Conservation (phyloP, 2,113 vertebrate genomes). For the Forbesichthys papilliferus region DNA sequence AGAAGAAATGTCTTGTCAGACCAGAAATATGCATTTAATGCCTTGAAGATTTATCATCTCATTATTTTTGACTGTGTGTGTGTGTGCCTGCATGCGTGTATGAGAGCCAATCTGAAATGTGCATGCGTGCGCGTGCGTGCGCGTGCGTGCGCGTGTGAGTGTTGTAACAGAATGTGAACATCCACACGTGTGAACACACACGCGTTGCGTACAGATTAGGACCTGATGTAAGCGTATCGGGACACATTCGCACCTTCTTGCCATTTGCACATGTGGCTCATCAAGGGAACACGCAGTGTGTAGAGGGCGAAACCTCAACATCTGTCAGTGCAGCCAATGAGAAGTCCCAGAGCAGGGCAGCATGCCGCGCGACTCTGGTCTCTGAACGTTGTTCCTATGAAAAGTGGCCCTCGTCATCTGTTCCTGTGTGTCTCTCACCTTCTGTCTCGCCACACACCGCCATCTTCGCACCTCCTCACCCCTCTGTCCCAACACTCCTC, state of each 20-base stretch:
- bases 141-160: conserved; percentile 27
- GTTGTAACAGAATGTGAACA: too few relatives aligned
- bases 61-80: conserved; percentile 2
- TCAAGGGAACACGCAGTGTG: conserved; percentile 39
- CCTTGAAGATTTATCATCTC: too few relatives aligned
- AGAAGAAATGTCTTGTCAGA: too few relatives aligned
- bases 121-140: not conserved
- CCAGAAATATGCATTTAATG: too few relatives aligned
- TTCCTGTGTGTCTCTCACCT: conserved; percentile 59
- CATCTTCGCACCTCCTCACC: conserved; percentile 40
- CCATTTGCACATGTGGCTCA: conserved; percentile 53
- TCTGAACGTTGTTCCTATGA: conserved; percentile 36
- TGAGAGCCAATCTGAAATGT: not conserved
- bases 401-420: conserved; percentile 59
- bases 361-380: not conserved
- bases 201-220: conserved; percentile 5
- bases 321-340: conserved; percentile 55
- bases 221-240: conserved; percentile 33
- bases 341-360: conserved; percentile 48
- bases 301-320: conserved; percentile 54
- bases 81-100: not conserved
- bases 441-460: conserved; percentile 55
- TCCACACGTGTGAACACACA: conserved; percentile 10
- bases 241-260: conserved; percentile 23
- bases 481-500: not conserved